Evolutionary conservation across 2,797 vertebrate species (phyloP).

Genomic region (Meda fulgida): DNA sequence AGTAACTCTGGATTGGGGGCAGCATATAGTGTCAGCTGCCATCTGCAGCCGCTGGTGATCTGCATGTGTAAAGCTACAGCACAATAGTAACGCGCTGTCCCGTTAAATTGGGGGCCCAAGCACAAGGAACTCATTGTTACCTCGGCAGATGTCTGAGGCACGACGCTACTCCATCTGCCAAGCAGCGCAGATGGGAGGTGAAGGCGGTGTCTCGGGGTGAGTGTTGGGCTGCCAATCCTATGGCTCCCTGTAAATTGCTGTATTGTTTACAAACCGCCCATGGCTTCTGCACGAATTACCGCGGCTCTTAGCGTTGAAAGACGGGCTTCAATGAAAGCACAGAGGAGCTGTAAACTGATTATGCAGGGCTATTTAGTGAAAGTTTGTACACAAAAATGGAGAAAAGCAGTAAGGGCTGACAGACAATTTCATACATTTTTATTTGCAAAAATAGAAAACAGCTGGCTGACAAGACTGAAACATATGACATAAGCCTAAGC

Average conservation of each 20-base stretch:
- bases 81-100: slow-evolving; percentile 72
- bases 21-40: slow-evolving; percentile 67
- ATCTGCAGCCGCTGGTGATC: slow-evolving; percentile 68
- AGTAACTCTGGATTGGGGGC: slow-evolving; percentile 64
- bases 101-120: slow-evolving; percentile 69
- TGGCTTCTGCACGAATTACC: slow-evolving; percentile 57
- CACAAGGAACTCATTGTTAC: slow-evolving; percentile 75
- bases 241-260: slow-evolving; percentile 72
- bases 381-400: not conserved
- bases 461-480: not conserved
- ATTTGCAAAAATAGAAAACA: slow-evolving; percentile 25
- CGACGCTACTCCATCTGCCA: slow-evolving; percentile 79
- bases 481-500: not conserved
- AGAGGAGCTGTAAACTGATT: slow-evolving; percentile 24
- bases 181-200: slow-evolving; percentile 69
- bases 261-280: slow-evolving; percentile 51
- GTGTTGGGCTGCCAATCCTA: slow-evolving; percentile 62
- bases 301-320: slow-evolving; percentile 63
- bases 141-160: slow-evolving; percentile 77
- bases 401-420: not conserved
- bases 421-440: not conserved
- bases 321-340: slow-evolving; percentile 16
- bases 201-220: slow-evolving; percentile 61
- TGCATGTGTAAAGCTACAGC: slow-evolving; percentile 76
- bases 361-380: not conserved